These are phyloP conservation scores for Alectura lathami DNA, from an alignment of 2,113 vertebrate genomes.

Conservation along the genomic window DNA sequence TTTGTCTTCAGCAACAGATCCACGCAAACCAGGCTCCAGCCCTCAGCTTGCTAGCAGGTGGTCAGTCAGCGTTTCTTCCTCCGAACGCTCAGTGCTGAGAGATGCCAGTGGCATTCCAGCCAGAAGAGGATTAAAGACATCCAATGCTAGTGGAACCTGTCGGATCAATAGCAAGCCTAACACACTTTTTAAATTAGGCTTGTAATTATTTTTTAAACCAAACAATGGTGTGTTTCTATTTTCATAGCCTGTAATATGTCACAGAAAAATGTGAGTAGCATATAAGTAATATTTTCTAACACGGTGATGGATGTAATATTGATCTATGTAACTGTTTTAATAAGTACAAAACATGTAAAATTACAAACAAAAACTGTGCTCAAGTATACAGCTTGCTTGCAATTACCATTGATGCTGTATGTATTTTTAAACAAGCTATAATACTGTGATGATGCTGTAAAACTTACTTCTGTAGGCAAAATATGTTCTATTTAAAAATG, in stretches of 20 bases:
- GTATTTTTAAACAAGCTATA: constrained; percentile 65
- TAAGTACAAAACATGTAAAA: constrained; percentile 22
- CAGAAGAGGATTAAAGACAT: background rate
- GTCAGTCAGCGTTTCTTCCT: background rate
- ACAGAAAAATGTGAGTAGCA: constrained; percentile 8
- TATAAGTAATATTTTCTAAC: constrained; percentile 43
- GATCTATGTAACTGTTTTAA: constrained; percentile 31
- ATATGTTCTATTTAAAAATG: constrained; percentile 37
- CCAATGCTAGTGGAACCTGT: background rate
- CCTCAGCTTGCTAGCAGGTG: background rate
- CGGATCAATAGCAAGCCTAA: background rate
- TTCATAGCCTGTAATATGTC: constrained; percentile 1
- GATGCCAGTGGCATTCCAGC: background rate
- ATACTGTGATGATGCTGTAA: constrained; percentile 62
- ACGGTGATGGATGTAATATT: constrained; percentile 28
- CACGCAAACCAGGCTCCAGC: background rate
- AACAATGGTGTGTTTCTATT: constrained; percentile 29
- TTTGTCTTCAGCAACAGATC: background rate
- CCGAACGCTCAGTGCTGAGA: background rate
- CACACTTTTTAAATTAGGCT: background rate
- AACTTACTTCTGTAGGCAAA: constrained; percentile 55
- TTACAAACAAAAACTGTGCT: constrained; percentile 11
- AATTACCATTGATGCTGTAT: constrained; percentile 37
- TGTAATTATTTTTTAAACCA: constrained; percentile 16
- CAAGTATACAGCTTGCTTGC: constrained; percentile 61